phyloP scores from a whole-genome alignment of 1,140 invertebrate species.

The Anastrepha obliqua region DNA sequence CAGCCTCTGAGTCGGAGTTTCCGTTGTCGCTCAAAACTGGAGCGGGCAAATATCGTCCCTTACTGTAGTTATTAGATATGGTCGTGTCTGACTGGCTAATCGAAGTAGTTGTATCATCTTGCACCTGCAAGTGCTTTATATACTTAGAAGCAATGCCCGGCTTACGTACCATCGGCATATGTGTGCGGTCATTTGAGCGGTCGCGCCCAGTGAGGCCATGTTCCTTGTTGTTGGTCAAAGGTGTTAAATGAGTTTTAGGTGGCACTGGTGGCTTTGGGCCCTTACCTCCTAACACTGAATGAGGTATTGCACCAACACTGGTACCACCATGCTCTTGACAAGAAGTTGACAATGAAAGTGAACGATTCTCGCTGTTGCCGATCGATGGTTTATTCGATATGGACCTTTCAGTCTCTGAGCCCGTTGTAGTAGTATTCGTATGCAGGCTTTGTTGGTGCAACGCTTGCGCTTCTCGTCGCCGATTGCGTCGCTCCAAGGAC shows the following conservation, averaged over 20 bases:
- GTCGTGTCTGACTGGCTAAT: slow-evolving; percentile 72
- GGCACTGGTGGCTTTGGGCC: slow-evolving; percentile 64
- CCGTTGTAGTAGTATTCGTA: slow-evolving; percentile 77
- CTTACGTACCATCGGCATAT: slow-evolving; percentile 54
- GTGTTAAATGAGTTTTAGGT: slow-evolving; percentile 64
- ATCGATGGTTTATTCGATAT: slow-evolving; percentile 78
- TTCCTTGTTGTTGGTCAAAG: not conserved
- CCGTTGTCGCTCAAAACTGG: slow-evolving; percentile 68
- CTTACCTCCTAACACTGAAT: slow-evolving; percentile 4
- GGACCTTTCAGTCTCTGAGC: slow-evolving; percentile 85
- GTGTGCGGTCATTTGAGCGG: slow-evolving; percentile 53
- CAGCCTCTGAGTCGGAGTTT: slow-evolving; percentile 68
- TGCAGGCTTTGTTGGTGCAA: slow-evolving; percentile 64
- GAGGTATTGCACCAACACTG: slow-evolving; percentile 25
- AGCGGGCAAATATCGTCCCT: slow-evolving; percentile 62
- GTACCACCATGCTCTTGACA: slow-evolving; percentile 57
- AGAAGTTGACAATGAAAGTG: slow-evolving; percentile 67
- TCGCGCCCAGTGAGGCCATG: slow-evolving; percentile 43
- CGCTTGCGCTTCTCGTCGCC: slow-evolving; percentile 78
- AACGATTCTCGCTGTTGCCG: slow-evolving; percentile 70
- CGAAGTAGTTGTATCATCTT: slow-evolving; percentile 70
- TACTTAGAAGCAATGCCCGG: slow-evolving; percentile 67
- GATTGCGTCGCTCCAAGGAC: slow-evolving; percentile 78
- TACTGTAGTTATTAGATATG: slow-evolving; percentile 70
- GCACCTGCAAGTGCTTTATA: slow-evolving; percentile 67